Conservation (phyloP, 2,797 vertebrate genomes). For the Neopelma chrysocephalum region DNA sequence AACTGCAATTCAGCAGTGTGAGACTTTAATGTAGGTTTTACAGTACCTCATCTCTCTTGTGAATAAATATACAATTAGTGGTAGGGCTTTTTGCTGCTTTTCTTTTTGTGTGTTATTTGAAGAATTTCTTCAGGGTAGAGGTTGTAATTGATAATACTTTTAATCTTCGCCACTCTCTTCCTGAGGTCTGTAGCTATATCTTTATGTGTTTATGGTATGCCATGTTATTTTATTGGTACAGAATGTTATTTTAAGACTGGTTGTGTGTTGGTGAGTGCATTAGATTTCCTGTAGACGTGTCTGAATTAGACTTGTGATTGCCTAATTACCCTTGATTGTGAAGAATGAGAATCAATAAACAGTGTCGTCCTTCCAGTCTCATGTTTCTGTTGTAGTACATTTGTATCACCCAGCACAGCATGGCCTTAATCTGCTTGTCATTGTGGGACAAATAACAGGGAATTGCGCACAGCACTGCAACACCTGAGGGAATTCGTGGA, state of each 20-base stretch:
- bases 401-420: neutral
- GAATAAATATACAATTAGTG: neutral
- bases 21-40: neutral
- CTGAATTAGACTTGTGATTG: neutral
- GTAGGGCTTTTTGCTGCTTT: neutral
- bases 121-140: neutral
- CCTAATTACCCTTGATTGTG: neutral
- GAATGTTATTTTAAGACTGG: neutral
- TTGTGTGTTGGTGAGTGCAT: neutral
- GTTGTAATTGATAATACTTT: neutral
- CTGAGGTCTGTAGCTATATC: neutral
- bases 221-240: neutral
- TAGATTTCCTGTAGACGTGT: neutral
- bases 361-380: neutral
- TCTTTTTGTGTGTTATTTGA: neutral
- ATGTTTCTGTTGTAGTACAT: neutral
- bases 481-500: fast-evolving
- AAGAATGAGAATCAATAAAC: neutral
- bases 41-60: neutral
- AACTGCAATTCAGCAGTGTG: neutral
- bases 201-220: neutral
- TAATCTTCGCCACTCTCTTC: neutral
- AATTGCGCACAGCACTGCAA: neutral
- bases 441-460: neutral
- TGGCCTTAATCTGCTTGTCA: neutral